These are phyloP conservation scores for Ailuropoda melanoleuca DNA, from an alignment of 2,113 vertebrate genomes.

Conservation along the genomic window DNA sequence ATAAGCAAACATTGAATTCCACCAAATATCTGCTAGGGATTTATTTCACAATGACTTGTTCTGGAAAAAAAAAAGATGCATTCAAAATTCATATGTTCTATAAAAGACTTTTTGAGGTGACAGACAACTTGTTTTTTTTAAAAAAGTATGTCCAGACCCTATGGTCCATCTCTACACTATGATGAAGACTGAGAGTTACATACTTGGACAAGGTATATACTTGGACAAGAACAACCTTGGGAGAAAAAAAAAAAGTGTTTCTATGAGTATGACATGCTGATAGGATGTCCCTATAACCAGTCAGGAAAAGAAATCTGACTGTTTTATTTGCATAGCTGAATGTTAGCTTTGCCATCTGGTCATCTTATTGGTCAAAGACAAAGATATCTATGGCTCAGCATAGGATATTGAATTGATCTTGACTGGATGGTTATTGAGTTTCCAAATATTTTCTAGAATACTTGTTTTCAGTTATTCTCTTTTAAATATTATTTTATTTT, in stretches of 20 bases:
- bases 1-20: background rate
- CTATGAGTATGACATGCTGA: background rate
- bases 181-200: background rate
- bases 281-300: background rate
- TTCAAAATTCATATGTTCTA: background rate
- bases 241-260: background rate
- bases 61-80: background rate
- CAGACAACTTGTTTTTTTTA: background rate
- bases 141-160: background rate
- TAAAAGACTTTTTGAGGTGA: background rate
- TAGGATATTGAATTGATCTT: background rate
- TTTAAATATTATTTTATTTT: background rate
- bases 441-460: background rate
- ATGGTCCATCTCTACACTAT: background rate
- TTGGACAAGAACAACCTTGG: background rate
- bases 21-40: background rate
- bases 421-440: background rate
- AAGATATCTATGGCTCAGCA: background rate
- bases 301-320: background rate
- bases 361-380: background rate
- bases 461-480: background rate
- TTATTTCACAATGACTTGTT: conserved; percentile 1
- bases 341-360: conserved; percentile 24
- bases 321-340: conserved; percentile 20
- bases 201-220: background rate